These are phyloP conservation scores for Cottus gobio DNA, from an alignment of 2,113 vertebrate genomes.

Conservation along the genomic window DNA sequence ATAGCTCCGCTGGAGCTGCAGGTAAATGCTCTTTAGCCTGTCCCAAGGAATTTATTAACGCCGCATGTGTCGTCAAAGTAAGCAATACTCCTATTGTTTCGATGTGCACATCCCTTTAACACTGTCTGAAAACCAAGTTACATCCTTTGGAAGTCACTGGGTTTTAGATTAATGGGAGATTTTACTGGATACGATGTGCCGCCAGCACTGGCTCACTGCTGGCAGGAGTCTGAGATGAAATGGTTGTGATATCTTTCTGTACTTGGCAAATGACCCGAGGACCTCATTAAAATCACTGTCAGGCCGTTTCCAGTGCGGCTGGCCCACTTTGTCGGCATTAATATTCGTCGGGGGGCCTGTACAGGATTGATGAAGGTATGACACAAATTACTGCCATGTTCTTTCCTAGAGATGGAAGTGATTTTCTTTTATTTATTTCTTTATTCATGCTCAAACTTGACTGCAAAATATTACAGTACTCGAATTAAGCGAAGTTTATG, in stretches of 20 bases:
- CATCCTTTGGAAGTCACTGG: slow-evolving; percentile 18
- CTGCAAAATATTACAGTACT: neutral
- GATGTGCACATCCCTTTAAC: neutral
- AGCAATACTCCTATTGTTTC: neutral
- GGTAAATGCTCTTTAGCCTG: slow-evolving; percentile 80
- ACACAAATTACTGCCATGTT: neutral
- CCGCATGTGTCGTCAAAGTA: neutral
- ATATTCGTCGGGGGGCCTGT: neutral
- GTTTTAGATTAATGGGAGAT: slow-evolving; percentile 51
- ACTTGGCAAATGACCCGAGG: slow-evolving; percentile 45
- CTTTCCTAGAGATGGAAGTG: neutral
- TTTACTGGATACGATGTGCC: slow-evolving; percentile 58
- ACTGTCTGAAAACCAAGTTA: neutral
- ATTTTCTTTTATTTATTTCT: neutral
- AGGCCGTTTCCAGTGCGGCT: slow-evolving; percentile 14
- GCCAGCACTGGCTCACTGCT: slow-evolving; percentile 27
- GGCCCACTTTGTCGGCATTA: slow-evolving; percentile 17
- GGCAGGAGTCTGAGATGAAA: slow-evolving; percentile 55
- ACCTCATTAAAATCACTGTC: slow-evolving; percentile 56
- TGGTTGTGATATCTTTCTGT: slow-evolving; percentile 35
- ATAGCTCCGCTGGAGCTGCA: slow-evolving; percentile 89
- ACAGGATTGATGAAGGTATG: slow-evolving; percentile 8
- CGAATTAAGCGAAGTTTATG: neutral
- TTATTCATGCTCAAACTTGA: neutral
- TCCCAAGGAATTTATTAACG: neutral